Evolutionary conservation across 2,113 vertebrate genomes (phyloP).

Genomic region (Mionectes macconnelli): DNA sequence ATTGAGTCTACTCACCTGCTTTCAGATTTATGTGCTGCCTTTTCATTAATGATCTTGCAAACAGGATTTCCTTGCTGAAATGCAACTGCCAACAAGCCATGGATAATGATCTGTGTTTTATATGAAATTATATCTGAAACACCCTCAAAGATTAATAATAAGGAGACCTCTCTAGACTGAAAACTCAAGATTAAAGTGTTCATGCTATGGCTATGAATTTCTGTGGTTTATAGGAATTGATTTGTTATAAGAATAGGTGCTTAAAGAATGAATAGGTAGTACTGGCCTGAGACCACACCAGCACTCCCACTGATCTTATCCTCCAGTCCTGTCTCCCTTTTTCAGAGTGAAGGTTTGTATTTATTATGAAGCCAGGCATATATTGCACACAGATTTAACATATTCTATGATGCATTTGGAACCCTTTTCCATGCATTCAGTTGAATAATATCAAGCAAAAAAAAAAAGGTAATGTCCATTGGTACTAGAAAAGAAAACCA

Average conservation of each 20-base stretch:
- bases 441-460: not conserved
- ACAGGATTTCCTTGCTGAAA: not conserved
- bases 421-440: not conserved
- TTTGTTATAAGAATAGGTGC: not conserved
- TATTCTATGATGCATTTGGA: not conserved
- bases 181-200: not conserved
- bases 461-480: not conserved
- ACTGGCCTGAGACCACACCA: not conserved
- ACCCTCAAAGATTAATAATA: not conserved
- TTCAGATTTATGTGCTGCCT: not conserved
- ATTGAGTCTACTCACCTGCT: not conserved
- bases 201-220: not conserved
- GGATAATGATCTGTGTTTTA: not conserved
- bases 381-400: not conserved
- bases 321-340: not conserved
- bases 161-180: not conserved
- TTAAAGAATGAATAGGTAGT: not conserved
- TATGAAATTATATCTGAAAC: not conserved
- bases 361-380: not conserved
- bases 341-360: not conserved
- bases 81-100: not conserved
- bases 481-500: not conserved
- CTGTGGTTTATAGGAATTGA: not conserved
- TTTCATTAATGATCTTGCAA: not conserved
- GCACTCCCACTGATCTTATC: not conserved